Evolutionary conservation across 2,888 invertebrate genomes (phyloP).

Genomic region (Trisateles emortualis): DNA sequence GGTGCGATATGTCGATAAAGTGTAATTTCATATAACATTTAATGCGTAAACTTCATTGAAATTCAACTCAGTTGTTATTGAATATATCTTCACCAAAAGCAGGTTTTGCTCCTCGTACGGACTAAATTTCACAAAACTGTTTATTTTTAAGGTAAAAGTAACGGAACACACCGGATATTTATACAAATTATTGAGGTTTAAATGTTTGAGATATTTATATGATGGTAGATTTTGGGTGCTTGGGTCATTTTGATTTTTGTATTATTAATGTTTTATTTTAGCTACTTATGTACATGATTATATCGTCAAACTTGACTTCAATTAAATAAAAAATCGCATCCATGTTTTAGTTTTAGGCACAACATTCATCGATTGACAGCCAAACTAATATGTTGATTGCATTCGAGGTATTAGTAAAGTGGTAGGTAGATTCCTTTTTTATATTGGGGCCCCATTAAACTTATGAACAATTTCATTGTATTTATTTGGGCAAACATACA

Average conservation of each 20-base stretch:
- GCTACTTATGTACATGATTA: too few species aligned
- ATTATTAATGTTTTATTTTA: too few species aligned
- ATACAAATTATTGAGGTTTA: neutral
- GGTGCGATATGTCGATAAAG: neutral
- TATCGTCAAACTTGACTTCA: too few species aligned
- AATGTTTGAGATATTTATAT: neutral
- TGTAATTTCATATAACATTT: neutral
- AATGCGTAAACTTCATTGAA: neutral
- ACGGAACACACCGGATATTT: neutral
- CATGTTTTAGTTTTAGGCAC: too few species aligned
- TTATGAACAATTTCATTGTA: too few species aligned
- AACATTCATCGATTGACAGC: too few species aligned
- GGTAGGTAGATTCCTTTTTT: too few species aligned
- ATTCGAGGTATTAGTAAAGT: too few species aligned
- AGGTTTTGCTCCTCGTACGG: conserved; percentile 1
- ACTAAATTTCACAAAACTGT: conserved; percentile 12
- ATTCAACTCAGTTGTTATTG: neutral
- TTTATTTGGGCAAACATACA: too few species aligned
- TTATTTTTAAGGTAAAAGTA: conserved; percentile 9
- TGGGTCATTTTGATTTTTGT: neutral
- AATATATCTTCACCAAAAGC: conserved; percentile 4
- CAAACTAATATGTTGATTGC: too few species aligned
- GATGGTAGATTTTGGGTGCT: neutral
- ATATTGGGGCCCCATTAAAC: too few species aligned
- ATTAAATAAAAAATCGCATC: too few species aligned